Evolutionary conservation across 2,888 invertebrate genomes (phyloP), one percentile per base, ranked within the genome.

Genomic region (Catocala nupta): DNA sequence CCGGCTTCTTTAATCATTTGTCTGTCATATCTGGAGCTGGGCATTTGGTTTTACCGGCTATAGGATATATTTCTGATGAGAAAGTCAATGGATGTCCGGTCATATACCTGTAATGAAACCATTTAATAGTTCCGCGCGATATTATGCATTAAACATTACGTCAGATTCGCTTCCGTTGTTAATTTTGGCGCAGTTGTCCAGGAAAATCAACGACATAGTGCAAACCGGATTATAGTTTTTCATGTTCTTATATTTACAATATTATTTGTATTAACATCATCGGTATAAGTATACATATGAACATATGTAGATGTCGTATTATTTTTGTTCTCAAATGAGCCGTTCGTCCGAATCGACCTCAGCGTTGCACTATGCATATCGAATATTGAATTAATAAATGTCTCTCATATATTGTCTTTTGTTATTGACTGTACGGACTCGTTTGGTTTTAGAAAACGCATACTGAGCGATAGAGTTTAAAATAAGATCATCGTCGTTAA

Each of bases 261-360:
- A 36, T 13, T 50, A 13, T 56, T 8, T 42, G 36, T 34, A 57
- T 47, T 47, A 16, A 13, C 1, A 45, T 45, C 12, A 5, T 16
- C 4, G 13, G 44, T 36, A 36, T n/a, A 51, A 4, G 42, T 51
- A 10, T 44, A 54, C 10, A 16, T 49, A 43, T 42, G 39, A 13
- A 33, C 13, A 53, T 11, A n/a, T 39, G 36, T 36, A 34, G 11
- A 51, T 49, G 49, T 61, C 50, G 63, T 66, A 45, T 76, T 79
- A 77, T 81, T 81, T 83, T 75, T 70, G 67, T 75, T 76, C 70
- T 57, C 48, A 65, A 68, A 68, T 68, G 71, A 63, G 72, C 55
- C 56, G 49, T 69, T 75, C 67, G 82, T 77, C 83, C 82, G 76
- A 51, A 64, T 70, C 77, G 84, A 80, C 83, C 81, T 80, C 71